Conservation (phyloP, 2,113 vertebrate species). For the Antechinus stuartii region DNA sequence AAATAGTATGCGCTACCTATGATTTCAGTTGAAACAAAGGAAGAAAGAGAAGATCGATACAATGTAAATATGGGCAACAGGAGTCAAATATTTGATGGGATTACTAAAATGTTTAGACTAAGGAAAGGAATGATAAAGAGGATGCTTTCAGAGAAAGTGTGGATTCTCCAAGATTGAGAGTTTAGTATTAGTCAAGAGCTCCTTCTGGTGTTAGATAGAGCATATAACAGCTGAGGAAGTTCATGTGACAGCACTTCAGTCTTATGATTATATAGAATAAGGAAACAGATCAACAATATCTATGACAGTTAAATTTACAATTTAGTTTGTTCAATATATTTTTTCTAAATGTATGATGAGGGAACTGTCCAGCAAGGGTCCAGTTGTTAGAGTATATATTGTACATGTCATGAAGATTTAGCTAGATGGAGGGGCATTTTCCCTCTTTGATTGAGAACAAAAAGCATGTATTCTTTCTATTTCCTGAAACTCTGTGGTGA, state of each 20-base stretch:
- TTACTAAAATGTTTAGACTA: neutral
- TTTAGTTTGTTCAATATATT: neutral
- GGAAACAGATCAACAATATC: neutral
- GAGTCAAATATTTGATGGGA: neutral
- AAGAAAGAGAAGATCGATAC: neutral
- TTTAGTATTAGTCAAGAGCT: neutral
- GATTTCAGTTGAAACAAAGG: neutral
- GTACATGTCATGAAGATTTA: neutral
- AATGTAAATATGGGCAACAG: neutral
- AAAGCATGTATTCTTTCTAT: neutral
- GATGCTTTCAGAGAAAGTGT: neutral
- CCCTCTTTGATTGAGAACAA: neutral
- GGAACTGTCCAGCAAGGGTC: neutral
- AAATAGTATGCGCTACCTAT: neutral
- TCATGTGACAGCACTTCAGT: too few relatives aligned
- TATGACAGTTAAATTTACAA: neutral
- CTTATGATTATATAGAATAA: neutral
- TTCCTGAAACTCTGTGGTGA: neutral
- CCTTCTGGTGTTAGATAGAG: neutral
- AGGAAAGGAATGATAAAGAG: neutral
- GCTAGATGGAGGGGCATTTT: neutral
- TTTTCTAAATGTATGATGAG: neutral
- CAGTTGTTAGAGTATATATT: neutral
- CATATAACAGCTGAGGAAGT: neutral
- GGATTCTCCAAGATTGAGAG: neutral